Conservation (phyloP, 2,888 invertebrate species). For the Leptura quadrifasciata region DNA sequence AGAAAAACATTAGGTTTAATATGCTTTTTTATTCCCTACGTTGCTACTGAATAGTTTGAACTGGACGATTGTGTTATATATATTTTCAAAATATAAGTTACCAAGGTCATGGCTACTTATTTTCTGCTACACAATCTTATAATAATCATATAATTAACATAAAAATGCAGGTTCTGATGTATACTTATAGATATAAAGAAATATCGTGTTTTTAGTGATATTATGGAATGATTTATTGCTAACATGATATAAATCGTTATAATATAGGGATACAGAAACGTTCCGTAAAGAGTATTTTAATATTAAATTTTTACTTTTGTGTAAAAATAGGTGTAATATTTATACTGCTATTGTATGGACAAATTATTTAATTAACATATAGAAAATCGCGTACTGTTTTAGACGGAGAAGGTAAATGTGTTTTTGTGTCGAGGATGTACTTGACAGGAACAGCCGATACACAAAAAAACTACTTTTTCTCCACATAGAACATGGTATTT, state of each 20-base stretch:
- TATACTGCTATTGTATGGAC: no score
- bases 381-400: no score
- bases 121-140: neutral
- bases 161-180: neutral
- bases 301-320: neutral
- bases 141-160: constrained; percentile 1
- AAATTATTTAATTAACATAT: no score
- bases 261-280: neutral
- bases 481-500: no score
- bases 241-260: neutral
- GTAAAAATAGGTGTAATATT: no score
- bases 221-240: neutral
- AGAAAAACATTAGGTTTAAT: constrained; percentile 41
- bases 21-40: constrained; percentile 1
- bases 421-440: no score
- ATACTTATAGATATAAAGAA: neutral
- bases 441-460: no score
- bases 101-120: neutral
- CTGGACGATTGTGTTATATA: neutral
- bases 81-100: neutral
- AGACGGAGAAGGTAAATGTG: no score
- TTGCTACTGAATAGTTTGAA: constrained; percentile 22
- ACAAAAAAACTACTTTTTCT: no score
- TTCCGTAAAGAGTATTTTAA: neutral
- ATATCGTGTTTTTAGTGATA: neutral